Conservation (phyloP, 2,113 vertebrate genomes). For the Chloroceryle aenea region DNA sequence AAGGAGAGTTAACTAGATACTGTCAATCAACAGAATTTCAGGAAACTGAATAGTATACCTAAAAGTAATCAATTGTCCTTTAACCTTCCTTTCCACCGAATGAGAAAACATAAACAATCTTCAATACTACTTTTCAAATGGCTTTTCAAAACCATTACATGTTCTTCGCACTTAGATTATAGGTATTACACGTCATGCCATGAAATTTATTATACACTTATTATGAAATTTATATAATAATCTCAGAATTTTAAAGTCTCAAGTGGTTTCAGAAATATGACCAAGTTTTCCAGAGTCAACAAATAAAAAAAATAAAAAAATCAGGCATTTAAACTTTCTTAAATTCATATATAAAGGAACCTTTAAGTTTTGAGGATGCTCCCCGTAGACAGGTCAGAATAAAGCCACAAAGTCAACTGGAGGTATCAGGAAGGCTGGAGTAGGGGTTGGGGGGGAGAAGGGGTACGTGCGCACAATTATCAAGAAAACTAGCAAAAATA, state of each 20-base stretch:
- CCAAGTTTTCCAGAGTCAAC: not conserved
- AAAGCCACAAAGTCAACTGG: not conserved
- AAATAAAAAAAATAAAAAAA: not conserved
- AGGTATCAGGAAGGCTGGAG: not conserved
- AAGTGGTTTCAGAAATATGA: not conserved
- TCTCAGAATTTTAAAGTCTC: not conserved
- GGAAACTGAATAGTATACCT: not conserved
- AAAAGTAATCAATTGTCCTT: not conserved
- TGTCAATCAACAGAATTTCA: not conserved
- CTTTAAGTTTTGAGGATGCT: not conserved
- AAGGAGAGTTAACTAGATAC: not conserved
- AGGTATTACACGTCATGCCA: not conserved
- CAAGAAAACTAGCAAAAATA: not conserved
- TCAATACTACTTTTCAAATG: not conserved
- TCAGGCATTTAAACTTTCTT: not conserved
- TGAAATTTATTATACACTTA: not conserved
- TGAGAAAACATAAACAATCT: not conserved
- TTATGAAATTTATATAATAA: too few relatives aligned
- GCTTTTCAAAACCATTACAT: not conserved
- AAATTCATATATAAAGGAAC: not conserved
- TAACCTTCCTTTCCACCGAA: not conserved
- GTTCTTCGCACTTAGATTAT: not conserved
- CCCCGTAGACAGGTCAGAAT: not conserved
- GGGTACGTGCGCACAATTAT: not conserved
- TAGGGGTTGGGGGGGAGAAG: fast-evolving